phyloP scores from a whole-genome alignment of 2,797 vertebrate species.

The Podarcis lilfordi region DNA sequence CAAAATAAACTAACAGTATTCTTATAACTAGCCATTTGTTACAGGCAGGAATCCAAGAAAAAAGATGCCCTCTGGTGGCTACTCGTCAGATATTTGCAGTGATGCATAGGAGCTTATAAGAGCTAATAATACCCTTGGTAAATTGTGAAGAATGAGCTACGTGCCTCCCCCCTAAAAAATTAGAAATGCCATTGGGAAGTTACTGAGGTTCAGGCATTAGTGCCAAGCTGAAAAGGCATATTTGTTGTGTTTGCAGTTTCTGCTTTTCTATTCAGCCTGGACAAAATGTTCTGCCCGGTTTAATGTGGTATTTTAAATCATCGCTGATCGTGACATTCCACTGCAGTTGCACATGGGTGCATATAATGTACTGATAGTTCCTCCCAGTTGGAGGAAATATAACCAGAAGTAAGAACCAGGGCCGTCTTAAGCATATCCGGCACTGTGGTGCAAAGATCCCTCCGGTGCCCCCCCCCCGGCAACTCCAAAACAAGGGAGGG shows the following conservation, averaged over 20 bases:
- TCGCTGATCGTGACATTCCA: background rate
- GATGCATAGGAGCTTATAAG: background rate
- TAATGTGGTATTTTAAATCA: conserved; percentile 32
- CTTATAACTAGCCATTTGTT: conserved; percentile 30
- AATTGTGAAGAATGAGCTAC: rapidly evolving
- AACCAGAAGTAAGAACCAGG: background rate
- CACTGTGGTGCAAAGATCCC: too few relatives aligned
- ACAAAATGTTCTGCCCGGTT: conserved; percentile 28
- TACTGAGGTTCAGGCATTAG: conserved; percentile 23
- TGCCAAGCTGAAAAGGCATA: conserved; percentile 17
- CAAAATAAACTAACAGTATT: background rate
- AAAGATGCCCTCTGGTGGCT: conserved; percentile 78
- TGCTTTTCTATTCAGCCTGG: conserved; percentile 28
- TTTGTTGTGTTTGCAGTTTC: background rate
- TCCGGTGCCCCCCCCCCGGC: too few relatives aligned
- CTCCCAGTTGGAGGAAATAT: background rate
- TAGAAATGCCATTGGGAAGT: background rate
- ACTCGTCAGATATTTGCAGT: background rate
- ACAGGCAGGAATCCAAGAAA: conserved; percentile 64
- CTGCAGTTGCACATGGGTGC: background rate
- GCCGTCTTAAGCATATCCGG: too few relatives aligned
- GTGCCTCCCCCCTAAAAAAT: background rate
- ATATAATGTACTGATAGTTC: background rate
- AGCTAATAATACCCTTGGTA: rapidly evolving
- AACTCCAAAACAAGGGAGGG: too few relatives aligned